Base-by-base conservation (phyloP, 1,140 invertebrate genomes). In the Linepithema humile region DNA sequence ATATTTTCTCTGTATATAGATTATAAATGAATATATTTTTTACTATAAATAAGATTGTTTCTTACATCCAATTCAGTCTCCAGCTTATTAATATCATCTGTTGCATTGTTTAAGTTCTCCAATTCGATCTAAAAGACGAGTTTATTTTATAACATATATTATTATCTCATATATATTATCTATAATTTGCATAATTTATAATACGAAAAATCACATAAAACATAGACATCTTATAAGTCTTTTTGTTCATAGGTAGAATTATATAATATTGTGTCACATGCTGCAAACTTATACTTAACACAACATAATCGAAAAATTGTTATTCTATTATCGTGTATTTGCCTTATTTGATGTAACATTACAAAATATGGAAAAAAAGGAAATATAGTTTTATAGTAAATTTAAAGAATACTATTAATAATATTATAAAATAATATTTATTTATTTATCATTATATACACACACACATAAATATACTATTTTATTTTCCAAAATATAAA, bases 41-140 rank as follows among this genome's bases (percentile, higher is more conserved):
- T 45, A 26, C 26, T 55, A 70, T 72, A 45, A 48, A 50, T 26
- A 23, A 57, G 29, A 85, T 35, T 59, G 55, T 62, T 92, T 96
- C 97, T 98, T 95, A 98, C 98, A 95, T 99, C 98, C 80, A 99
- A 95, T 94, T 99, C 98, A 90, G 98, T 95, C 95, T 99, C 98
- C 88, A 98, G 95, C 94, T 97, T 98, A 93, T 99, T 99, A 92
- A 99, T 99, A 92, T 99, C 97, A 94, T 99, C 98, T 40, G 98
- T 99, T 38, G 98, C 98, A 90, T 97, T 97, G 93, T 99, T 99
- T 83, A 99, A 94, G 92, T 98, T 98, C 94, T 99, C 98, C 91
- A 99, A 95, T 94, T 99, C 98, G 90, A 98, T 96, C 97, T 99
- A 95, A 83, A 91, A 92, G 67, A 70, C 48, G 48, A 67, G 70